These are phyloP conservation scores for Syrmaticus mikado DNA, from an alignment of 2,113 vertebrate genomes.

Conservation along the genomic window DNA sequence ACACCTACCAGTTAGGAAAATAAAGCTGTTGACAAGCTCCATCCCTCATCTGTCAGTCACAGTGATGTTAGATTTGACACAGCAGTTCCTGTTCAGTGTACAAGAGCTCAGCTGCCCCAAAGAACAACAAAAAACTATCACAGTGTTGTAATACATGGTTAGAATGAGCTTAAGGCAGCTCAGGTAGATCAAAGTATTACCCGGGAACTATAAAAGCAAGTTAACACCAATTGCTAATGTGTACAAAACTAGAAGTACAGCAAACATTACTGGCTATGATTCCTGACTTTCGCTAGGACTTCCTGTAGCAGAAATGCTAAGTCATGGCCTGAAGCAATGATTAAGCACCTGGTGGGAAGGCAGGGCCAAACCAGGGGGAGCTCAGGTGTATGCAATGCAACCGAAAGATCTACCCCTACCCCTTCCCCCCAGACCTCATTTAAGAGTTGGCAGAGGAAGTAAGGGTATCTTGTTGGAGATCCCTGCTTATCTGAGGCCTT, in stretches of 20 bases:
- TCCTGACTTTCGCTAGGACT: neutral
- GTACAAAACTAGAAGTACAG: neutral
- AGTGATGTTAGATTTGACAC: neutral
- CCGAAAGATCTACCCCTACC: too few species aligned
- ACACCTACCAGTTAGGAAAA: neutral
- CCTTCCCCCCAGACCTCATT: too few species aligned
- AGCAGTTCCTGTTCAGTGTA: neutral
- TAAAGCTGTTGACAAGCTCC: neutral
- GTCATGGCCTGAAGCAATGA: too few species aligned
- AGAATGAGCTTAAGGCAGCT: neutral
- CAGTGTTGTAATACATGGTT: neutral
- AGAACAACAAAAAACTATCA: neutral
- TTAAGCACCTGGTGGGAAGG: too few species aligned
- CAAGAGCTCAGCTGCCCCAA: neutral
- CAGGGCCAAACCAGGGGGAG: too few species aligned
- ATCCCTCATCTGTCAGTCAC: neutral
- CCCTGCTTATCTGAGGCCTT: too few species aligned
- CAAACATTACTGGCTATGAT: neutral
- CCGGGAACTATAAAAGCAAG: neutral
- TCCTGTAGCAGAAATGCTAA: neutral
- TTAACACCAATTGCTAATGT: neutral
- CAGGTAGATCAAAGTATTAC: neutral
- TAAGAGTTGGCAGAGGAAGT: too few species aligned
- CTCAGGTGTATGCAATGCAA: too few species aligned
- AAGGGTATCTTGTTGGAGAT: too few species aligned